Conservation (phyloP, 1,140 invertebrate species). For the Himalopsyche phryganea region DNA sequence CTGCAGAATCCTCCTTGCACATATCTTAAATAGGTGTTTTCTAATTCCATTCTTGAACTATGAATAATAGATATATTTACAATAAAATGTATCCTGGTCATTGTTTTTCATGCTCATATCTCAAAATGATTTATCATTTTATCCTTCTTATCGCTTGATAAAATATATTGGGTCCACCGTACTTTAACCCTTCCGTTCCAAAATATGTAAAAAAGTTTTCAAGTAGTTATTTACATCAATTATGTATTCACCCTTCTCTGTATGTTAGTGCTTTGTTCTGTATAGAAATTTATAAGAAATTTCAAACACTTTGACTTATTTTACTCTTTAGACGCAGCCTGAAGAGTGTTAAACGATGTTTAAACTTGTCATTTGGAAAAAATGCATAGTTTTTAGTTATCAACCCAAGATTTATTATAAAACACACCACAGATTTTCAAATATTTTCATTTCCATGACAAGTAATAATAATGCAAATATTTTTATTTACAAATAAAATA, state of each 20-base stretch:
- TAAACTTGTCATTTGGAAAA: neutral
- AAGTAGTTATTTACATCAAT: conserved; percentile 40
- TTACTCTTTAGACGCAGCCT: neutral
- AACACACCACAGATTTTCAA: too few species aligned
- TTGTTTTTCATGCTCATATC: too few species aligned
- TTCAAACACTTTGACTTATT: neutral
- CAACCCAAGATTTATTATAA: too few species aligned
- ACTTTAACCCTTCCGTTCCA: neutral
- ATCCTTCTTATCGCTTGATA: neutral
- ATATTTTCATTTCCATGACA: conserved; percentile 8
- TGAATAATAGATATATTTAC: too few species aligned
- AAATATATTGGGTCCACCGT: neutral
- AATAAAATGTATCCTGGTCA: too few species aligned
- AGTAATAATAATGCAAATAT: too few species aligned
- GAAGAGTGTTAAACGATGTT: neutral
- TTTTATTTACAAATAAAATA: too few species aligned
- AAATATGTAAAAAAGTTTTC: neutral
- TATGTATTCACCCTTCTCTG: conserved; percentile 39
- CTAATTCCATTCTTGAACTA: too few species aligned
- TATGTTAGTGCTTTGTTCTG: neutral
- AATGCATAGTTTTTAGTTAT: neutral
- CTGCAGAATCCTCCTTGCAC: too few species aligned
- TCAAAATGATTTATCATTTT: neutral
- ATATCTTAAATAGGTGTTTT: too few species aligned
- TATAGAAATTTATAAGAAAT: conserved; percentile 1